A percentile compares a stretch with the other conserved stretches of the same genome.
phyloP scores from a whole-genome alignment of 2,797 vertebrate genomes.

The Chrosomus eos region DNA sequence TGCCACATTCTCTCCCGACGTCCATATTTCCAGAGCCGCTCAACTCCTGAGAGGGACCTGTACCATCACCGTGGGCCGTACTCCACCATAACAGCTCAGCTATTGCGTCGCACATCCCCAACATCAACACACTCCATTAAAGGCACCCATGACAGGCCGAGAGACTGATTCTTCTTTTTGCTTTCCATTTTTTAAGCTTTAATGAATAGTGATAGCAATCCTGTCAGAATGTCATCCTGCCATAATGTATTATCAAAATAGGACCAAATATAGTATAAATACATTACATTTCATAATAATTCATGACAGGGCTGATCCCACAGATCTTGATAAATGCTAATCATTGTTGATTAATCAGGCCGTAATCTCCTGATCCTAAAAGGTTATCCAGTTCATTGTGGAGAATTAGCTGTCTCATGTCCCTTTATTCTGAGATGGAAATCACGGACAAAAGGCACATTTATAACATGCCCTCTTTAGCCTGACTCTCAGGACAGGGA shows the following conservation, averaged over 20 bases:
- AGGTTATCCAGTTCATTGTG: conserved; percentile 85
- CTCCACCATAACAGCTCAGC: conserved; percentile 83
- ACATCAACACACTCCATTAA: conserved; percentile 41
- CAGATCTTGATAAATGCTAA: conserved; percentile 83
- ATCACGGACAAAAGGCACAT: conserved; percentile 65
- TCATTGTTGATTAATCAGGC: conserved; percentile 88
- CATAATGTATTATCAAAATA: conserved; percentile 82
- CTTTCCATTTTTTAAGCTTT: conserved; percentile 82
- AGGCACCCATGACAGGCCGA: conserved; percentile 38
- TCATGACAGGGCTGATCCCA: conserved; percentile 73
- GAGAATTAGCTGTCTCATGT: conserved; percentile 81
- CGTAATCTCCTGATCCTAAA: conserved; percentile 86
- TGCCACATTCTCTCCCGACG: conserved; percentile 97
- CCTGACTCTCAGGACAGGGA: conserved; percentile 43
- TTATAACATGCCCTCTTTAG: conserved; percentile 57
- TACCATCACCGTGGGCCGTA: conserved; percentile 88
- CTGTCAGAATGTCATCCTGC: conserved; percentile 84
- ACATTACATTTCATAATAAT: conserved; percentile 61
- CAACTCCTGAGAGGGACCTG: conserved; percentile 82
- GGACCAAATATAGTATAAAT: conserved; percentile 61
- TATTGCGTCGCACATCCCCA: conserved; percentile 26
- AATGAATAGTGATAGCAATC: conserved; percentile 85
- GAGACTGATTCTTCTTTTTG: conserved; percentile 78
- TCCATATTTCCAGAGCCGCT: conserved; percentile 96
- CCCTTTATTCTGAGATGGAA: conserved; percentile 77